These are phyloP conservation scores for Berghia stephanieae DNA, from an alignment of 1,140 invertebrate species.

Conservation along the genomic window DNA sequence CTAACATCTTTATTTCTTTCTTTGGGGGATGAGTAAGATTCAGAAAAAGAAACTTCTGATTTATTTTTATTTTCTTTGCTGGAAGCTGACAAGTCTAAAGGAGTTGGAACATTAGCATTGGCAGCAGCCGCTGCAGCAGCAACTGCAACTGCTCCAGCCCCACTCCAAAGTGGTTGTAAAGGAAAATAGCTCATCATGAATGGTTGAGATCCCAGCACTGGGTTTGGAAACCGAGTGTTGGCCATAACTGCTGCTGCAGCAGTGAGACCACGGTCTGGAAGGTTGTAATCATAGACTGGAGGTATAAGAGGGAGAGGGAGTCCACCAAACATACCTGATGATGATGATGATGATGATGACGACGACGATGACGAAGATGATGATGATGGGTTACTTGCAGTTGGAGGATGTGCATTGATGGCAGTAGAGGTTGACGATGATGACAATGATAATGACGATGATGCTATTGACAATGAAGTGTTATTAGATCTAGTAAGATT, in stretches of 20 bases:
- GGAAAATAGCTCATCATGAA: slow-evolving; percentile 44
- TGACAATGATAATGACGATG: too few species aligned
- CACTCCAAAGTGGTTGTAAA: slow-evolving; percentile 41
- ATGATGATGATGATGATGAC: not conserved
- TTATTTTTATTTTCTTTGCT: slow-evolving; percentile 39
- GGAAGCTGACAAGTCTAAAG: slow-evolving; percentile 53
- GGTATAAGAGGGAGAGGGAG: not conserved
- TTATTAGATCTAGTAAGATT: too few species aligned
- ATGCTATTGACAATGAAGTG: too few species aligned
- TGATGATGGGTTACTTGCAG: too few species aligned
- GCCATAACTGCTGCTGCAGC: slow-evolving; percentile 36
- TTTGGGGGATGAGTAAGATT: too few species aligned
- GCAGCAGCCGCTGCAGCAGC: slow-evolving; percentile 33
- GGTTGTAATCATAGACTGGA: slow-evolving; percentile 54
- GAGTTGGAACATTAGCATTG: slow-evolving; percentile 39
- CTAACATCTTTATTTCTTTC: too few species aligned
- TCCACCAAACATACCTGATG: not conserved
- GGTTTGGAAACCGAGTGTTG: slow-evolving; percentile 25
- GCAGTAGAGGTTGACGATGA: too few species aligned
- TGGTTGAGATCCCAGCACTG: slow-evolving; percentile 21
- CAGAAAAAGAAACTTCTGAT: not conserved
- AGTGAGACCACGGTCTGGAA: slow-evolving; percentile 57
- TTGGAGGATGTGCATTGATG: too few species aligned
- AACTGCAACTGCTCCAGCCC: slow-evolving; percentile 38
- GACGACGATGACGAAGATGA: not conserved